Evolutionary conservation across 2,797 vertebrate species (phyloP).

Genomic region (Esox lucius): DNA sequence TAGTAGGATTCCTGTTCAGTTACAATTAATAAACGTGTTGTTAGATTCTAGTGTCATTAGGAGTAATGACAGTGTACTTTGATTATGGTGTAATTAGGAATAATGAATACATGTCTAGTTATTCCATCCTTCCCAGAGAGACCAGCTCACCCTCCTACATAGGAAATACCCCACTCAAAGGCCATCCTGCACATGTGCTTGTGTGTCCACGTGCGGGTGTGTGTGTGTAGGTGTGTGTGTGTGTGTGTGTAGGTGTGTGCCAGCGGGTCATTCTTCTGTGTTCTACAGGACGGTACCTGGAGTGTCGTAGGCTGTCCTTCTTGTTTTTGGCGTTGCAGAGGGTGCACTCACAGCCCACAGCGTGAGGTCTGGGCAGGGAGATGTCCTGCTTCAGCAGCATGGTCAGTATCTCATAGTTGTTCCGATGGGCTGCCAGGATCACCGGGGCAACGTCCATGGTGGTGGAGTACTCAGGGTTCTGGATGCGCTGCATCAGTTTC

Average conservation of each 20-base stretch:
- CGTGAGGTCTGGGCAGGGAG: slow-evolving; percentile 95
- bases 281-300: slow-evolving; percentile 74
- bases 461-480: slow-evolving; percentile 98
- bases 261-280: neutral
- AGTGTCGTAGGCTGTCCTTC: slow-evolving; percentile 96
- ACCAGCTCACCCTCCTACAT: slow-evolving; percentile 32
- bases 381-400: slow-evolving; percentile 98
- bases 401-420: slow-evolving; percentile 98
- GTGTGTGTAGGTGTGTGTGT: neutral
- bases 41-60: too few species aligned
- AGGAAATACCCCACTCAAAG: slow-evolving; percentile 42
- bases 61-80: slow-evolving; percentile 14
- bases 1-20: too few species aligned
- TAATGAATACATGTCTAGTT: slow-evolving; percentile 41
- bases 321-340: slow-evolving; percentile 98
- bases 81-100: slow-evolving; percentile 43
- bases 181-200: neutral
- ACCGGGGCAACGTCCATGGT: slow-evolving; percentile 99
- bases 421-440: slow-evolving; percentile 97
- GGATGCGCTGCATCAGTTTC: slow-evolving; percentile 98
- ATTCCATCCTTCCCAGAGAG: slow-evolving; percentile 32
- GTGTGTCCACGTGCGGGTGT: too few species aligned
- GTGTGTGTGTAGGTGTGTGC: neutral
- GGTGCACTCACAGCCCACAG: slow-evolving; percentile 96
- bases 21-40: too few species aligned